A percentile compares a stretch with the other conserved stretches of the same genome.
Evolutionary conservation across 2,113 vertebrate genomes (phyloP).

Genomic region (Mobula birostris): DNA sequence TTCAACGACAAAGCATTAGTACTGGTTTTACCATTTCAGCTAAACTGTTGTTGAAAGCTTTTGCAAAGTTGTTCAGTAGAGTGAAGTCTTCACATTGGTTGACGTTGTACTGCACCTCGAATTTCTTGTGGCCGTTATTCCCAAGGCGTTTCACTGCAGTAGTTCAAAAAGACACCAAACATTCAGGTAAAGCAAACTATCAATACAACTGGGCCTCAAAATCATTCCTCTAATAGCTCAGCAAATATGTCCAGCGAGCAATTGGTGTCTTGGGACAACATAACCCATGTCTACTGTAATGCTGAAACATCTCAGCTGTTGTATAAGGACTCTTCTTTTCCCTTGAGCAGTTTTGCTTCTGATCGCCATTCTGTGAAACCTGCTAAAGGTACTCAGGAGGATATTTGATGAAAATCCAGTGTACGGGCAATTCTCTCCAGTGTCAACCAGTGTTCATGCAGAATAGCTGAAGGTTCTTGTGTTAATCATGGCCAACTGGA

Average conservation of each 20-base stretch:
- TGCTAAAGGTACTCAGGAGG: background rate
- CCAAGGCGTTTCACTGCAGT: constrained; percentile 82
- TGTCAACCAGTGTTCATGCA: too few relatives aligned
- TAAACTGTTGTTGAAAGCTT: constrained; percentile 77
- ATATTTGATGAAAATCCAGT: background rate
- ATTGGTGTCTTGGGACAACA: background rate
- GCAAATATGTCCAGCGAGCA: background rate
- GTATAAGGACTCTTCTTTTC: background rate
- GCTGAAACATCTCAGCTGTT: background rate
- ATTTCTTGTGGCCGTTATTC: constrained; percentile 90
- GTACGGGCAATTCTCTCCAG: too few relatives aligned
- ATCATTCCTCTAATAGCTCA: background rate
- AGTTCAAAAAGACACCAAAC: constrained; percentile 38
- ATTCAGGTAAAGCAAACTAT: background rate
- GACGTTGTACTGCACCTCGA: constrained; percentile 91
- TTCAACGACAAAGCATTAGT: background rate
- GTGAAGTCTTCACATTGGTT: constrained; percentile 79
- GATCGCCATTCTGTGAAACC: background rate
- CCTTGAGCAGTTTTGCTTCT: background rate
- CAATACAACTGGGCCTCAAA: background rate
- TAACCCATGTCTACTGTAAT: background rate
- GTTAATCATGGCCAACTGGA: too few relatives aligned
- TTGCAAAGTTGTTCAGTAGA: constrained; percentile 76
- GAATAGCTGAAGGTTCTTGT: too few relatives aligned
- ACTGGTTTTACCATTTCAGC: constrained; percentile 69